Conservation (phyloP, 2,113 vertebrate species). For the Ailuropoda melanoleuca region DNA sequence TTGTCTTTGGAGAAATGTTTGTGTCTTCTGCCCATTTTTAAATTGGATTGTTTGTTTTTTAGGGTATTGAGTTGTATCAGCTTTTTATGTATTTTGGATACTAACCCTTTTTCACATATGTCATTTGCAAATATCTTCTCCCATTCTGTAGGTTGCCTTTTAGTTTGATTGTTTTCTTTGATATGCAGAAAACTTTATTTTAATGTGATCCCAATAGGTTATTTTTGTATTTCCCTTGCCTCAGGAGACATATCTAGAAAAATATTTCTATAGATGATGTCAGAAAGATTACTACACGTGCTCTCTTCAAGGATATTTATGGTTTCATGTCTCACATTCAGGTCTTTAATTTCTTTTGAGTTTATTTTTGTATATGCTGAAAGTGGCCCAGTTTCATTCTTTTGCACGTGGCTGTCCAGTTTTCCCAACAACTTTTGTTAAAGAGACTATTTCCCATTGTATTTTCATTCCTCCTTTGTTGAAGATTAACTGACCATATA, state of each 20-base stretch:
- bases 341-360: background rate
- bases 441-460: background rate
- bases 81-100: background rate
- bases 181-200: background rate
- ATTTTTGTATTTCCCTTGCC: background rate
- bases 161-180: background rate
- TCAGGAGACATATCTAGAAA: background rate
- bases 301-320: background rate
- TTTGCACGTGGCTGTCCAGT: background rate
- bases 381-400: background rate
- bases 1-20: background rate
- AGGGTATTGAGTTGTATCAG: background rate
- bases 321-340: background rate
- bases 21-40: background rate
- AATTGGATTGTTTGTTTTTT: background rate
- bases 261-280: background rate
- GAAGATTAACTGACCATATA: background rate
- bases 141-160: background rate
- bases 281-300: background rate
- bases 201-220: no score
- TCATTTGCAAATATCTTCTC: background rate
- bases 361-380: background rate
- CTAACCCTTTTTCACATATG: background rate
- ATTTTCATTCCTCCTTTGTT: background rate
- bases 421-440: background rate